Evolutionary conservation across 1,140 invertebrate genomes (phyloP).

Genomic region (Papilio glaucus): DNA sequence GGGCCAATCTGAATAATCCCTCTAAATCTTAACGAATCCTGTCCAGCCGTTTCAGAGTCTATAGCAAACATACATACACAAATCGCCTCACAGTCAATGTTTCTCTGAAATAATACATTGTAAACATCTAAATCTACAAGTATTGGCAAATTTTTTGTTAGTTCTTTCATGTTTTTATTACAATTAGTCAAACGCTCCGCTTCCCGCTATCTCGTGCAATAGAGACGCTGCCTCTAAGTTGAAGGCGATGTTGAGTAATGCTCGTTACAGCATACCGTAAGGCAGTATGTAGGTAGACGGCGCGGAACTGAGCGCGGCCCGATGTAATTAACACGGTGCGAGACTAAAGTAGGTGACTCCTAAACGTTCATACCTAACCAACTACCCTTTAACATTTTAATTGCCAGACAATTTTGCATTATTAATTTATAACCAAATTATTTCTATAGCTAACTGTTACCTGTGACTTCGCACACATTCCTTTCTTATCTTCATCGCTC

Average conservation of each 20-base stretch:
- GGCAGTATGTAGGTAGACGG: neutral
- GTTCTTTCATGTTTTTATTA: neutral
- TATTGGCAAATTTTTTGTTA: no score
- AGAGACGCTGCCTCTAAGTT: neutral
- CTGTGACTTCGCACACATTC: no score
- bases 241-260: constrained; percentile 9
- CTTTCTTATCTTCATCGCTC: no score
- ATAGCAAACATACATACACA: no score
- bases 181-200: neutral
- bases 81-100: no score
- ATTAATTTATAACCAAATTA: no score
- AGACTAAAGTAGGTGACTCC: constrained; percentile 31
- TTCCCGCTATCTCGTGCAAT: neutral
- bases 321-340: constrained; percentile 32
- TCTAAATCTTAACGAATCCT: no score
- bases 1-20: no score
- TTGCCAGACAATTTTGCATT: constrained; percentile 2
- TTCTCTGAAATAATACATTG: no score
- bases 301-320: neutral
- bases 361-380: constrained; percentile 20
- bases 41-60: no score
- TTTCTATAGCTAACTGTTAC: no score
- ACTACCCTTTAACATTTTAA: constrained; percentile 17
- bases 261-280: constrained; percentile 2
- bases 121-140: no score